phyloP scores from a whole-genome alignment of 2,888 invertebrate genomes.

The Lasiommata megera region DNA sequence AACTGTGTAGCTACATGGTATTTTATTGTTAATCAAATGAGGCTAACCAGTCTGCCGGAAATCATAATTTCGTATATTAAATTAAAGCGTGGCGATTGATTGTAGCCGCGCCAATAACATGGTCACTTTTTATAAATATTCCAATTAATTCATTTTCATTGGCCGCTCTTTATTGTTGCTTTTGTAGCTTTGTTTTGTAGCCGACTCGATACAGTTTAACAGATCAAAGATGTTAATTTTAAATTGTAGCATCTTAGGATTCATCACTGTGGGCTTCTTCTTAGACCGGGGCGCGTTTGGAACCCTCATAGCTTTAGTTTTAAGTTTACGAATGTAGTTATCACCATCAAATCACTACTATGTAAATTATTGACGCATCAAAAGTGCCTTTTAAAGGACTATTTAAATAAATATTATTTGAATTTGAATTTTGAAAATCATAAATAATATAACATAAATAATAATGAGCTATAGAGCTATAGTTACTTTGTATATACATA shows the following conservation, averaged over 20 bases:
- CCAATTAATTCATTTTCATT: constrained; percentile 65
- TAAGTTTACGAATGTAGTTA: no score
- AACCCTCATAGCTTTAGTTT: no score
- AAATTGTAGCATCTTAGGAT: not conserved
- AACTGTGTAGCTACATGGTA: not conserved
- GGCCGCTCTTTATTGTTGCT: constrained; percentile 50
- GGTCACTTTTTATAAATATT: constrained; percentile 52
- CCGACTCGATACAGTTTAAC: constrained; percentile 30
- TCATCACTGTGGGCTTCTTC: not conserved
- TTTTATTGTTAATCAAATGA: constrained; percentile 8
- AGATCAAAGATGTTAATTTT: not conserved
- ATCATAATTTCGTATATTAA: constrained; percentile 50
- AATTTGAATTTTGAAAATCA: not conserved
- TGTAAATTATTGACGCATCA: no score
- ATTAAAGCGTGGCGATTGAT: constrained; percentile 58
- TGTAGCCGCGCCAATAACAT: constrained; percentile 60
- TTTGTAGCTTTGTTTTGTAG: constrained; percentile 39
- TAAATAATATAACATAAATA: no score
- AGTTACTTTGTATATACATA: no score
- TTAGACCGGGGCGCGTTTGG: no score
- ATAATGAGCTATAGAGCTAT: no score
- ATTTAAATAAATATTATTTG: no score
- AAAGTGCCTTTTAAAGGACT: no score
- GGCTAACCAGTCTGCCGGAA: constrained; percentile 36
- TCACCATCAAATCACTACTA: no score